Base-by-base conservation (phyloP, 23 tunicate genomes). In the Botrylloides violaceus region DNA sequence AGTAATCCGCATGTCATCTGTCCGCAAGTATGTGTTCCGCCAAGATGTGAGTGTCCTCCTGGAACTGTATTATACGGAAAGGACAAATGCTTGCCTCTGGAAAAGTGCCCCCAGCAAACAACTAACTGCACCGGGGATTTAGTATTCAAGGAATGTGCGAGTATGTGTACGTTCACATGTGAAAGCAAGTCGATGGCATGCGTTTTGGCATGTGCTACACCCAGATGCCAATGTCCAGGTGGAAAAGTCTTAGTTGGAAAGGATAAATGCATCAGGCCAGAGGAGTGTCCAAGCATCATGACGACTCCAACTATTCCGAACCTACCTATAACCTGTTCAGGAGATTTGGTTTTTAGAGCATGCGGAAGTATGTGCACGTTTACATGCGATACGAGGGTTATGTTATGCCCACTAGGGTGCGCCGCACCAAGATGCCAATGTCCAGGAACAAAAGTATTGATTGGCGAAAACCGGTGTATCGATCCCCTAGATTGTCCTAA, bases 401-500 rank as follows among this genome's bases (percentile, higher is more conserved):
- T 63, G 33, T 25, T 63, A 12, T 63, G 70, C 9, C 35, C 70
- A 7, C 19, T 63, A 34, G 34, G 35, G 35, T 63, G 70, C 35
- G 33, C 33, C 4, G 35, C 4, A 7, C 34, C 33, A 26, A 23
- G 35, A 7, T 63, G 70, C 70, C 34, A 63, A 31, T 63, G 70
- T 63, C 70, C 70, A 3, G 70, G 70, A 4, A 31, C 36, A 12
- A 26, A 29, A 63, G 70, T 63, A 7, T 28, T 63, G 34, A 3
- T 63, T 25, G 70, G 33, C 26, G 70, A 63, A 63, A 34, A 28
- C 70, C 23, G 70, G 29, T 63, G 70, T 9, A 21, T 63, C 3
- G 36, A 63, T 25, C 70, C 70, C 23, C 34, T 25, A 31, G 36
- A 63, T 29, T 63, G 70, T 63, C 70, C 70, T 3, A 63, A 63